These are phyloP conservation scores for Aphelenchoides besseyi DNA, from an alignment of 1,140 invertebrate genomes.

Conservation along the genomic window DNA sequence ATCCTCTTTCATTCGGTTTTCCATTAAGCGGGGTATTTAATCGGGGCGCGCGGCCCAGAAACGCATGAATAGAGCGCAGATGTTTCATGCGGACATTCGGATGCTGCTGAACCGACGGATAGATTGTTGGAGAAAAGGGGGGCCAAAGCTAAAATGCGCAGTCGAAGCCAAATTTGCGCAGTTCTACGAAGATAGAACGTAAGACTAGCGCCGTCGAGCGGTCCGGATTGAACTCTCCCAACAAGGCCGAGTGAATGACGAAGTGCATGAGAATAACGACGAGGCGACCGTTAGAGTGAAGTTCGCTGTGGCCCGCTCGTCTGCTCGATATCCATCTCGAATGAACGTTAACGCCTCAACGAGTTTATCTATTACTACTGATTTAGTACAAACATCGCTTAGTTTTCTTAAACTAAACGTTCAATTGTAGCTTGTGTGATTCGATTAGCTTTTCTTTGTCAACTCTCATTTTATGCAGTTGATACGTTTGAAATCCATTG, in stretches of 20 bases:
- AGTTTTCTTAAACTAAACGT: too few species aligned
- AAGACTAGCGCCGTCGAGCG: not conserved
- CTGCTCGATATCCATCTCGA: too few species aligned
- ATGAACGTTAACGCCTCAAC: too few species aligned
- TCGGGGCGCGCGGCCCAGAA: not conserved
- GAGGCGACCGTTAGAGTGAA: not conserved
- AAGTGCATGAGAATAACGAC: constrained; percentile 1
- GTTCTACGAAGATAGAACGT: not conserved
- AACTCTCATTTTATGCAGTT: too few species aligned
- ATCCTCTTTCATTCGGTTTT: not conserved
- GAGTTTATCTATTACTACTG: too few species aligned
- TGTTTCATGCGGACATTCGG: not conserved
- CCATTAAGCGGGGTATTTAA: constrained; percentile 1
- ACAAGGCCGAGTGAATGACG: not conserved
- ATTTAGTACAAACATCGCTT: too few species aligned
- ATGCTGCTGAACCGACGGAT: not conserved
- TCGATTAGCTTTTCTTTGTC: too few species aligned
- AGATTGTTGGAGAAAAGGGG: not conserved
- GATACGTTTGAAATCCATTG: too few species aligned
- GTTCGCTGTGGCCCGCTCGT: too few species aligned
- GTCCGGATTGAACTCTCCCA: not conserved
- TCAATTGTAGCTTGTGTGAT: too few species aligned
- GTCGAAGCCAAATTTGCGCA: not conserved
- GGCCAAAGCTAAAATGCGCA: not conserved
- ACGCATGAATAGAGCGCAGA: constrained; percentile 5